phyloP scores from a whole-genome alignment of 1,140 invertebrate species.

The Meloidogyne chitwoodi region DNA sequence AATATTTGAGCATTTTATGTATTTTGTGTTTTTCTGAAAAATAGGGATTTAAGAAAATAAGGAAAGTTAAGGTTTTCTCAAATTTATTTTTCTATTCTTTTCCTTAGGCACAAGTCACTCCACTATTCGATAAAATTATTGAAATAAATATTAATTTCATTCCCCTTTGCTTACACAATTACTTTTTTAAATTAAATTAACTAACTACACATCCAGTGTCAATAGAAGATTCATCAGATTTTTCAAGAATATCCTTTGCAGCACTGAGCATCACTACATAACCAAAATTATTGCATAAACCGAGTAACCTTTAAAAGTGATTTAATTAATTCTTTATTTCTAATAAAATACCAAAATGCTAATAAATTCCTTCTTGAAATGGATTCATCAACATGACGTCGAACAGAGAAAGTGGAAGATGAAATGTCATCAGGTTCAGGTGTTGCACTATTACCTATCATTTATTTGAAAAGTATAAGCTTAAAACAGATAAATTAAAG shows the following conservation, averaged over 20 bases:
- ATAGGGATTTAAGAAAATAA: too few relatives aligned
- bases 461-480: neutral
- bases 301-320: constrained; percentile 28
- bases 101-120: too few relatives aligned
- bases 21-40: constrained; percentile 27
- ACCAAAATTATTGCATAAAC: constrained; percentile 45
- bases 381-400: neutral
- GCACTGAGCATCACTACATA: constrained; percentile 43
- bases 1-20: constrained; percentile 32
- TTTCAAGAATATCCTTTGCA: constrained; percentile 43
- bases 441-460: neutral
- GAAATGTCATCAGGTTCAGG: neutral
- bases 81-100: neutral
- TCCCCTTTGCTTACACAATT: too few relatives aligned
- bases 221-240: constrained; percentile 14
- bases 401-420: neutral
- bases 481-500: too few relatives aligned
- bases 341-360: neutral
- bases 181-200: too few relatives aligned
- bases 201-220: constrained; percentile 27
- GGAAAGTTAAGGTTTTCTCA: neutral
- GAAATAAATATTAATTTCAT: too few relatives aligned
- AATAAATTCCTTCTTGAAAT: neutral
- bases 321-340: neutral
- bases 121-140: too few relatives aligned